phyloP scores from a whole-genome alignment of 2,113 vertebrate species.

The Petroica traversi region DNA sequence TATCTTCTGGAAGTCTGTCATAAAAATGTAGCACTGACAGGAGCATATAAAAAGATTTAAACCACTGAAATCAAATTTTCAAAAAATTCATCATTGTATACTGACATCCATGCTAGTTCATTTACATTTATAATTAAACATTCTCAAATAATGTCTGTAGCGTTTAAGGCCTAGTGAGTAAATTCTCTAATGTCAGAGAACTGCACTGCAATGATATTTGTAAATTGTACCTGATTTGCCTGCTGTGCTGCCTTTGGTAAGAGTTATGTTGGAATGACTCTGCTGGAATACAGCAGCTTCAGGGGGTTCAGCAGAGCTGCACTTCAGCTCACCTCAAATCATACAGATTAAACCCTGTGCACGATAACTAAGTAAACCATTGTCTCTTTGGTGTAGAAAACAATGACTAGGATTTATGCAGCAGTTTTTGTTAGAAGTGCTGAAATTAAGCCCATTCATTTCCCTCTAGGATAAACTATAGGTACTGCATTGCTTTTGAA shows the following conservation, averaged over 20 bases:
- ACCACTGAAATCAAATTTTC: background rate
- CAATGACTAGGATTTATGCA: background rate
- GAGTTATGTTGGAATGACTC: background rate
- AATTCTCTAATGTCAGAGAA: background rate
- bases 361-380: background rate
- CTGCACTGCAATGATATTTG: background rate
- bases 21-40: background rate
- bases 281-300: background rate
- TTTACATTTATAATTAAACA: background rate
- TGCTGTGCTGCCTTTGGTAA: background rate
- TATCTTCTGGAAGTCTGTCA: background rate
- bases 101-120: background rate
- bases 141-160: background rate
- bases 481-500: background rate
- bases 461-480: background rate
- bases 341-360: background rate
- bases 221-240: background rate
- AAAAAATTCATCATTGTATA: background rate
- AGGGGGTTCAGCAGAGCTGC: background rate
- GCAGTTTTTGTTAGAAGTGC: background rate
- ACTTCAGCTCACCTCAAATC: background rate
- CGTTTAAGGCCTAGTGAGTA: background rate
- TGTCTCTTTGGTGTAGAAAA: background rate
- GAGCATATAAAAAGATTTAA: background rate
- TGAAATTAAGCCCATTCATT: background rate